A percentile compares a stretch with the other conserved stretches of the same genome.
These are phyloP conservation scores for Intellagama lesueurii DNA, from an alignment of 2,797 vertebrate genomes.

Conservation along the genomic window DNA sequence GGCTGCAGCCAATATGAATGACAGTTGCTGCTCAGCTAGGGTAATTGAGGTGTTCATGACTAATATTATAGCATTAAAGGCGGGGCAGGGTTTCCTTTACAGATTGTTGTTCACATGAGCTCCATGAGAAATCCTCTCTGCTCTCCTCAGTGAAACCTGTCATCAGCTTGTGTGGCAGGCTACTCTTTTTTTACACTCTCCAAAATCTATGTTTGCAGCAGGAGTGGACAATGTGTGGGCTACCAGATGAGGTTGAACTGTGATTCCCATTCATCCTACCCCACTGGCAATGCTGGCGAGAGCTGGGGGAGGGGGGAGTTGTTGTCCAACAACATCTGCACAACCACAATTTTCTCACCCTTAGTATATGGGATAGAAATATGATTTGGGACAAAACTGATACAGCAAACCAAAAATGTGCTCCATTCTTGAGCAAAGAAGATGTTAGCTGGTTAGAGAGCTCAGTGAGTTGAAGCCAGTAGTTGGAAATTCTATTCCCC, in stretches of 20 bases:
- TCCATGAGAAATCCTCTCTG: slow-evolving; percentile 63
- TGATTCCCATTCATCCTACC: too few species aligned
- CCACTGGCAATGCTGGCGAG: too few species aligned
- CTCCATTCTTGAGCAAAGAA: too few species aligned
- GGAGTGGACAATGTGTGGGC: too few species aligned
- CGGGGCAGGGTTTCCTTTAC: slow-evolving; percentile 71
- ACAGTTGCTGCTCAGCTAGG: slow-evolving; percentile 66
- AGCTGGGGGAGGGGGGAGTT: too few species aligned
- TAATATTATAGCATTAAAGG: slow-evolving; percentile 73
- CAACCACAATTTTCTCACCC: neutral
- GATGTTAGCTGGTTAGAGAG: too few species aligned
- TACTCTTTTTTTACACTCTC: neutral
- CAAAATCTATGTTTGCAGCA: too few species aligned
- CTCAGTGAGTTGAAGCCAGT: too few species aligned
- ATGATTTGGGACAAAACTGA: neutral
- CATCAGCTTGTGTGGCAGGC: neutral
- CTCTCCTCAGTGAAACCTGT: slow-evolving; percentile 59
- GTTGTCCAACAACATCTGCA: too few species aligned
- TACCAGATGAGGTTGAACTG: too few species aligned
- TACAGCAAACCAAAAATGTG: too few species aligned
- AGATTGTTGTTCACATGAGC: slow-evolving; percentile 55
- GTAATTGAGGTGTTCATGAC: slow-evolving; percentile 71
- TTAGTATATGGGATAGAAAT: neutral
- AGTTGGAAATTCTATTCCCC: too few species aligned
- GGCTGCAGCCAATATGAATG: slow-evolving; percentile 63